Conservation (phyloP, 2,888 invertebrate species). For the Tipula helvola region DNA sequence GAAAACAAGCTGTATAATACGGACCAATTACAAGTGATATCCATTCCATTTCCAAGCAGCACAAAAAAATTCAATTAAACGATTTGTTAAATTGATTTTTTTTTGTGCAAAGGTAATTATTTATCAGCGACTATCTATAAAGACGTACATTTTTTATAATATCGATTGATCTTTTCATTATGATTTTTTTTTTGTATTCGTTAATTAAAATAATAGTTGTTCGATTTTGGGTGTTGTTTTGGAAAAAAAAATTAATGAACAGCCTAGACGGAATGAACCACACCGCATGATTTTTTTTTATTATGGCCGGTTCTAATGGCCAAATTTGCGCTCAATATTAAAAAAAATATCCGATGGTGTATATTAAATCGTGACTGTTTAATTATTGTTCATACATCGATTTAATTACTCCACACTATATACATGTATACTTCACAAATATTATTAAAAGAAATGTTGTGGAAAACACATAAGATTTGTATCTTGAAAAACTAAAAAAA, state of each 20-base stretch:
- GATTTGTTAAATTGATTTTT: background rate
- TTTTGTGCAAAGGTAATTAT: background rate
- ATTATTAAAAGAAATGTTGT: background rate
- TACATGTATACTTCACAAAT: background rate
- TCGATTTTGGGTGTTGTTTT: background rate
- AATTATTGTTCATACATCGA: background rate
- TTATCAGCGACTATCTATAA: background rate
- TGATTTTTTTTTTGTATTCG: background rate
- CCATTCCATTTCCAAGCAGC: background rate
- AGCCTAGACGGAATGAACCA: background rate
- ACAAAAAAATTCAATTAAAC: background rate
- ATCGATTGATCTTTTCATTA: background rate
- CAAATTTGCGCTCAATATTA: background rate
- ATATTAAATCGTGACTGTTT: background rate
- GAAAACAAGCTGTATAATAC: background rate
- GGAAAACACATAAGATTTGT: background rate
- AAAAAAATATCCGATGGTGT: background rate
- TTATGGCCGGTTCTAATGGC: background rate
- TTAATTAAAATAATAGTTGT: background rate
- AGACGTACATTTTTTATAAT: background rate
- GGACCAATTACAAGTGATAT: background rate
- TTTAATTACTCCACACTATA: background rate
- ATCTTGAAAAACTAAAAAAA: background rate
- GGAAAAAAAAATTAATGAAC: background rate
- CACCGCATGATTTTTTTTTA: background rate